phyloP scores from a whole-genome alignment of 2,113 vertebrate genomes.

The Manacus vitellinus region DNA sequence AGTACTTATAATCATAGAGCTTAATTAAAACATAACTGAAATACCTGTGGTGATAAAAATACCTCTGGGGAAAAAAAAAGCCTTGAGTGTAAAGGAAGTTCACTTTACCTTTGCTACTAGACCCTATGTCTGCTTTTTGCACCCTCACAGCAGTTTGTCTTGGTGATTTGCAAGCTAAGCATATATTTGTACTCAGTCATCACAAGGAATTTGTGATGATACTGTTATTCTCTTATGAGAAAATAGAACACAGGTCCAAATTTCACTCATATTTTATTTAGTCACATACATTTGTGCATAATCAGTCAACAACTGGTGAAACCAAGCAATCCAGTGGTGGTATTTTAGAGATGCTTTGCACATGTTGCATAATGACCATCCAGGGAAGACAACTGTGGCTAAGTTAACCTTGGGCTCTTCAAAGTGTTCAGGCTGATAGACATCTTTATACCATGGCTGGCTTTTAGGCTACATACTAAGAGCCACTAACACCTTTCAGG shows the following conservation, averaged over 20 bases:
- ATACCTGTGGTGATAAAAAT: not conserved
- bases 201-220: not conserved
- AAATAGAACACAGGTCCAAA: not conserved
- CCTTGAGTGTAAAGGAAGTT: not conserved
- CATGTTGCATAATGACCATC: not conserved
- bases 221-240: not conserved
- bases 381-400: not conserved
- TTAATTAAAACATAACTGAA: conserved; percentile 52
- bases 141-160: not conserved
- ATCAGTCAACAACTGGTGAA: not conserved
- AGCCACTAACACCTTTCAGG: not conserved
- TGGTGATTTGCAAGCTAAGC: not conserved
- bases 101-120: not conserved
- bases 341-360: not conserved
- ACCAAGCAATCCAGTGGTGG: not conserved
- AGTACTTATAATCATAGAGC: conserved; percentile 9
- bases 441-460: not conserved
- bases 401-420: not conserved
- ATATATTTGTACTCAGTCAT: not conserved
- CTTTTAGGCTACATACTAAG: not conserved
- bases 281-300: not conserved
- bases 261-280: not conserved
- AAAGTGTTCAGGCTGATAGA: not conserved
- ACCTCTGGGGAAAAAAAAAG: not conserved
- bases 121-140: not conserved